Conservation (phyloP, 2,888 invertebrate genomes). For the Tanytarsus gracilentus region DNA sequence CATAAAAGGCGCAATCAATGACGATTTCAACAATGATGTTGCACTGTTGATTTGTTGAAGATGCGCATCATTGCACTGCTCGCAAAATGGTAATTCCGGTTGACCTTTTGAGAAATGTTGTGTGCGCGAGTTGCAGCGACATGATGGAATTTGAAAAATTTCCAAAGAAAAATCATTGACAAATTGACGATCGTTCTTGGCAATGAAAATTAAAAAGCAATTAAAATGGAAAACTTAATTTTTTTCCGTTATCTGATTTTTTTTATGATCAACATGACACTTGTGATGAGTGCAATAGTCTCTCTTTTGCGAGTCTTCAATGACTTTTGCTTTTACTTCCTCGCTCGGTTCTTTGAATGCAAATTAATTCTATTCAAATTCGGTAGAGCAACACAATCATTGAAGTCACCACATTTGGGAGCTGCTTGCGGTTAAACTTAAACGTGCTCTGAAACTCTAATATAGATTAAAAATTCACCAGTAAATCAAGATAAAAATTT, state of each 20-base stretch:
- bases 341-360: too few species aligned
- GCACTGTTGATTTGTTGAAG: slow-evolving; percentile 9
- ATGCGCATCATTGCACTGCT: not conserved
- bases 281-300: too few species aligned
- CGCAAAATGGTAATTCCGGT: not conserved
- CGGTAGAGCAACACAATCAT: too few species aligned
- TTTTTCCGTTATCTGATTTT: not conserved
- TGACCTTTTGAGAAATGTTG: slow-evolving; percentile 10
- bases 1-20: slow-evolving; percentile 14
- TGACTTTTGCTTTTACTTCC: too few species aligned
- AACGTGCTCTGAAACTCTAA: too few species aligned
- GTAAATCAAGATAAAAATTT: too few species aligned
- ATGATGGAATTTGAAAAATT: not conserved
- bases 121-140: not conserved
- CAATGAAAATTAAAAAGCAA: not conserved
- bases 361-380: too few species aligned
- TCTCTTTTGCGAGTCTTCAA: too few species aligned
- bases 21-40: not conserved
- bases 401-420: too few species aligned
- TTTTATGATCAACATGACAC: too few species aligned
- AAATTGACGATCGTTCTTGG: not conserved
- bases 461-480: too few species aligned
- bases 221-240: not conserved
- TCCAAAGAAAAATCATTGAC: not conserved
- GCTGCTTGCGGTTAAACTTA: too few species aligned